Conservation (phyloP, 2,113 vertebrate species). For the Agelaius phoeniceus region DNA sequence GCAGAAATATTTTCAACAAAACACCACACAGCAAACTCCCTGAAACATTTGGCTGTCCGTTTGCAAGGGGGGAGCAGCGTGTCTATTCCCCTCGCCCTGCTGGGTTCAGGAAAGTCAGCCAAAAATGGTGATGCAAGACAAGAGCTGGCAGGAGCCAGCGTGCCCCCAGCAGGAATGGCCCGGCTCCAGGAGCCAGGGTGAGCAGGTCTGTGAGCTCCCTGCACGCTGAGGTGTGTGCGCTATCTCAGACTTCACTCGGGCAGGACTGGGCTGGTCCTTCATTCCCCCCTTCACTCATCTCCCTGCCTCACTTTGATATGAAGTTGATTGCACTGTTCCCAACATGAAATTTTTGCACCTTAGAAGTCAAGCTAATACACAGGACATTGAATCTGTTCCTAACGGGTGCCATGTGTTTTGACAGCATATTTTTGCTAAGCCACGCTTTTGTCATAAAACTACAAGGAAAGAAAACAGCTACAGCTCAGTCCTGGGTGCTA, state of each 20-base stretch:
- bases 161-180: not conserved
- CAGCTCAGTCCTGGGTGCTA: slow-evolving; percentile 48
- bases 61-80: not conserved
- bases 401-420: not conserved
- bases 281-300: not conserved
- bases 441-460: slow-evolving; percentile 19
- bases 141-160: not conserved
- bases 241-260: not conserved
- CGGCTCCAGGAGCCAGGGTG: not conserved
- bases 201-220: not conserved
- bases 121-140: not conserved
- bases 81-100: slow-evolving; percentile 29
- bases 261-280: not conserved
- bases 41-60: slow-evolving; percentile 32
- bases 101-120: slow-evolving; percentile 22
- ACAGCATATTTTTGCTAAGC: not conserved
- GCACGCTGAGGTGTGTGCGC: not conserved
- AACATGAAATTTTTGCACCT: slow-evolving; percentile 53
- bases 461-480: slow-evolving; percentile 27
- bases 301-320: not conserved
- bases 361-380: slow-evolving; percentile 43
- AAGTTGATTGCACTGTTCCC: slow-evolving; percentile 56
- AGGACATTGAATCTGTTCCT: slow-evolving; percentile 42
- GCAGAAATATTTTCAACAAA: slow-evolving; percentile 46
- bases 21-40: slow-evolving; percentile 33